These are phyloP conservation scores for Sarotherodon lohbergeri DNA, from an alignment of 2,113 vertebrate species.

Conservation along the genomic window DNA sequence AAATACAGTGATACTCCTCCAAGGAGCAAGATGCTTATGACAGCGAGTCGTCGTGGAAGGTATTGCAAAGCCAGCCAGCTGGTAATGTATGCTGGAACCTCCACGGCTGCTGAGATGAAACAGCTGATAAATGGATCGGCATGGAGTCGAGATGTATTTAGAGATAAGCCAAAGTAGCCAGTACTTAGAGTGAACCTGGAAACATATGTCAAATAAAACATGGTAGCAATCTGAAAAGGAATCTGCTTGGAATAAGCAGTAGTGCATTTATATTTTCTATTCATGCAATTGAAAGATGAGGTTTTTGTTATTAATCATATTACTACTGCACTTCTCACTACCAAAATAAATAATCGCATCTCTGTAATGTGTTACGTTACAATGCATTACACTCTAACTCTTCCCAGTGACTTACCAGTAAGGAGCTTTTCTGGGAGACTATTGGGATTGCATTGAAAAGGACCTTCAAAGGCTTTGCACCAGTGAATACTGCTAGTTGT, in stretches of 20 bases:
- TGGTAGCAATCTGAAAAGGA: neutral
- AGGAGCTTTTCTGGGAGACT: neutral
- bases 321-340: neutral
- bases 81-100: conserved; percentile 77
- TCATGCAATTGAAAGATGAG: neutral
- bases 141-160: conserved; percentile 80
- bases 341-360: neutral
- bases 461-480: neutral
- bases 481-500: neutral
- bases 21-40: conserved; percentile 65
- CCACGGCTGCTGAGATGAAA: conserved; percentile 78
- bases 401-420: neutral
- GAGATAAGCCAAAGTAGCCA: conserved; percentile 81
- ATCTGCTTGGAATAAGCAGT: neutral
- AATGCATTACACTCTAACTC: neutral
- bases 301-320: neutral
- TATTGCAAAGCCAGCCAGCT: conserved; percentile 77
- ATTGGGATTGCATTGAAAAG: neutral
- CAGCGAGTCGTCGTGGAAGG: conserved; percentile 71
- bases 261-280: neutral
- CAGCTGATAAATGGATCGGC: conserved; percentile 80
- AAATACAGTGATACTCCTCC: conserved; percentile 78
- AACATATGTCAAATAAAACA: neutral
- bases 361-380: neutral
- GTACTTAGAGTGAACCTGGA: conserved; percentile 40